Conservation (phyloP, 2,888 invertebrate species). For the Cataglyphis albicans region DNA sequence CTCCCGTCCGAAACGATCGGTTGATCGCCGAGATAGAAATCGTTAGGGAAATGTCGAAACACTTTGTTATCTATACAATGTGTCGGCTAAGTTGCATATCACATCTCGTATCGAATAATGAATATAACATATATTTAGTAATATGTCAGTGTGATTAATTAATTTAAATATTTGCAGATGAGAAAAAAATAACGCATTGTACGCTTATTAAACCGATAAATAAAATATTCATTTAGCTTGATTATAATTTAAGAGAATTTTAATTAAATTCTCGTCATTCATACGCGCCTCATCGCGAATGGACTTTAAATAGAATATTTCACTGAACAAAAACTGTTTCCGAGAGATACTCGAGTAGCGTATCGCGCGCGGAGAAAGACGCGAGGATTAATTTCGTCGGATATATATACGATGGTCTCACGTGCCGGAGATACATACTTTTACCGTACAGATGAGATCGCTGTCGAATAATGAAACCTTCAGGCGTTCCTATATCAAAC, state of each 20-base stretch:
- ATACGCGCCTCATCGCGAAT: constrained; percentile 10
- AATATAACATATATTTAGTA: neutral
- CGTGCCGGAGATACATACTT: constrained; percentile 15
- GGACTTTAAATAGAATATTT: constrained; percentile 36
- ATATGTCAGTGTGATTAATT: constrained; percentile 12
- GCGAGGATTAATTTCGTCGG: constrained; percentile 33
- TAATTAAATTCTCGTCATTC: constrained; percentile 46
- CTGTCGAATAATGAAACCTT: constrained; percentile 44
- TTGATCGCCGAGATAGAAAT: constrained; percentile 74
- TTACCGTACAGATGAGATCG: constrained; percentile 22
- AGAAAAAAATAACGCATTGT: neutral
- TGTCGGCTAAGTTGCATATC: neutral
- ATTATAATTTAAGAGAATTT: constrained; percentile 50
- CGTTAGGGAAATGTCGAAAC: constrained; percentile 66
- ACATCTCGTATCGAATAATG: neutral
- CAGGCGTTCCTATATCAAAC: neutral
- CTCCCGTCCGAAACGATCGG: constrained; percentile 55
- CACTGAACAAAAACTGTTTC: constrained; percentile 36
- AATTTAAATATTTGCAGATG: constrained; percentile 15
- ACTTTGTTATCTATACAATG: neutral
- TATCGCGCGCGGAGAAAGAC: neutral
- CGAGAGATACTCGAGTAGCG: constrained; percentile 19
- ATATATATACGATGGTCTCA: neutral
- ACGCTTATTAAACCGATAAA: constrained; percentile 18
- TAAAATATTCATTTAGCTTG: constrained; percentile 41